phyloP scores from a whole-genome alignment of 2,113 vertebrate genomes.

The Ageneiosus marmoratus region DNA sequence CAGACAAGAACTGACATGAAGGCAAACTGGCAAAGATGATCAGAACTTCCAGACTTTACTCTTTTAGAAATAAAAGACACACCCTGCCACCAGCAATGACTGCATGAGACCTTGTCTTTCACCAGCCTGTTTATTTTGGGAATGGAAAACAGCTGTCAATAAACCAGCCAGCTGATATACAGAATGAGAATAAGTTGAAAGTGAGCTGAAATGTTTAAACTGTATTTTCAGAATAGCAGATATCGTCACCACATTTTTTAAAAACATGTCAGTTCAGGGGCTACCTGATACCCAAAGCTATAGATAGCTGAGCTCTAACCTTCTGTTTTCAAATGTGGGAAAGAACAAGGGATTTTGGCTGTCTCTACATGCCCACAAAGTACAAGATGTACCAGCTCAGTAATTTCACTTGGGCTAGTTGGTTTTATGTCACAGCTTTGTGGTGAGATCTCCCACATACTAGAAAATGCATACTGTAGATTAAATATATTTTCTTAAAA shows the following conservation, averaged over 20 bases:
- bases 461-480: constrained; percentile 20
- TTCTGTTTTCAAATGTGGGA: constrained; percentile 48
- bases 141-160: constrained; percentile 43
- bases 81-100: neutral
- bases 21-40: neutral
- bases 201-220: constrained; percentile 23
- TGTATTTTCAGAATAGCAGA: constrained; percentile 22
- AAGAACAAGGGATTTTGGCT: constrained; percentile 47
- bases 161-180: constrained; percentile 23
- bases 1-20: neutral
- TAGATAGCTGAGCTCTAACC: constrained; percentile 43
- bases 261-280: constrained; percentile 46
- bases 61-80: neutral
- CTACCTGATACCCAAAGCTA: constrained; percentile 42
- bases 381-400: constrained; percentile 40
- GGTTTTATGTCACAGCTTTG: constrained; percentile 11
- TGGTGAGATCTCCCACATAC: constrained; percentile 26
- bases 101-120: constrained; percentile 24
- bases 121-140: constrained; percentile 25
- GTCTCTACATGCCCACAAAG: constrained; percentile 36
- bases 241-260: constrained; percentile 43
- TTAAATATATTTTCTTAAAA: neutral
- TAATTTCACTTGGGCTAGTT: constrained; percentile 34
- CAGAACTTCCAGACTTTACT: neutral
- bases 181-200: constrained; percentile 41